A percentile compares a stretch with the other conserved stretches of the same genome.
phyloP scores from a whole-genome alignment of 2,888 invertebrate genomes.

The Zygogramma bicolorata region DNA sequence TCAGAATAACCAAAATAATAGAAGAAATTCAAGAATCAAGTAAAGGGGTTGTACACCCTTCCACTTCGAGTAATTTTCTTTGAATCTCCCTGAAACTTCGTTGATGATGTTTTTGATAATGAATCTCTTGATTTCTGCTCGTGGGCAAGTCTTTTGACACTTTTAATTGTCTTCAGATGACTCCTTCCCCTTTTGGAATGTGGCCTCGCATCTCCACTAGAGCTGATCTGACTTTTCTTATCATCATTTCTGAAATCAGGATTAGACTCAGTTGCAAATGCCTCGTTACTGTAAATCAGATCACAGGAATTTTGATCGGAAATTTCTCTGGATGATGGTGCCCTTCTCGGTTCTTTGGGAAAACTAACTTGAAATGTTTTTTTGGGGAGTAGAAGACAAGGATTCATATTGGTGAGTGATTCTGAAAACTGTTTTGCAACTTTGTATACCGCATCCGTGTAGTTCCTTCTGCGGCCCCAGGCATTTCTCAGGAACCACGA shows the following conservation, averaged over 20 bases:
- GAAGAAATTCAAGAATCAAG: neutral
- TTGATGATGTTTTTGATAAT: neutral
- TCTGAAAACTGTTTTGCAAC: slow-evolving; percentile 44
- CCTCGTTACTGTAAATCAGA: slow-evolving; percentile 15
- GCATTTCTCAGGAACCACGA: slow-evolving; percentile 50
- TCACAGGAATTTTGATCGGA: slow-evolving; percentile 15
- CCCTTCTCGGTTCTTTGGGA: slow-evolving; percentile 8
- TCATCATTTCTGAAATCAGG: neutral
- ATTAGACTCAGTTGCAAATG: slow-evolving; percentile 1
- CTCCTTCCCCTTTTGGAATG: neutral
- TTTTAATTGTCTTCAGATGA: neutral
- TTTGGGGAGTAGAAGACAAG: slow-evolving; percentile 32
- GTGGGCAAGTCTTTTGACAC: slow-evolving; percentile 5
- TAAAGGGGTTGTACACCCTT: slow-evolving; percentile 19
- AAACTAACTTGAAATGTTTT: slow-evolving; percentile 42
- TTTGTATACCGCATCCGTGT: slow-evolving; percentile 44
- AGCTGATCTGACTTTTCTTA: neutral
- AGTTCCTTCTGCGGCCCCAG: slow-evolving; percentile 44
- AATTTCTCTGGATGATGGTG: neutral
- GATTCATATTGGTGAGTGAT: slow-evolving; percentile 41
- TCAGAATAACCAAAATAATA: neutral
- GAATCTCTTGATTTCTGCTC: neutral
- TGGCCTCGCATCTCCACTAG: neutral
- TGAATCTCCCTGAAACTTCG: neutral
- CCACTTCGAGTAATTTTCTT: slow-evolving; percentile 18